These are phyloP conservation scores for Chamaea fasciata DNA, from an alignment of 2,113 vertebrate species.

Conservation along the genomic window DNA sequence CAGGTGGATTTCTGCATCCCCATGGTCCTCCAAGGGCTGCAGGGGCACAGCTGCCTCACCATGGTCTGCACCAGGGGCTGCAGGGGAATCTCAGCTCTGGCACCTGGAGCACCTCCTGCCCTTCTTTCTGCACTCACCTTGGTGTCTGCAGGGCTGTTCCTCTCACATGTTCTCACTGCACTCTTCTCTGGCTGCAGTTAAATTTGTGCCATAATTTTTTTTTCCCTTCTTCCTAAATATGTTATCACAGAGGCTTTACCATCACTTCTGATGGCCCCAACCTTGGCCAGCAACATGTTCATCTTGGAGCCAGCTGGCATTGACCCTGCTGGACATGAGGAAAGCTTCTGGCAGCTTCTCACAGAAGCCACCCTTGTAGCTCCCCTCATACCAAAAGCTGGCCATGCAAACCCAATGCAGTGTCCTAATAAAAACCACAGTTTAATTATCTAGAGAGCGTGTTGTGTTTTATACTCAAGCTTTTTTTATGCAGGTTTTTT, in stretches of 20 bases:
- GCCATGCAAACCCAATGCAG: background rate
- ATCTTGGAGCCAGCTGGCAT: background rate
- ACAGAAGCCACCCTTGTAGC: background rate
- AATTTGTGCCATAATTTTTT: background rate
- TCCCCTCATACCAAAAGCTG: background rate
- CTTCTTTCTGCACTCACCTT: background rate
- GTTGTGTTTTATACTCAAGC: background rate
- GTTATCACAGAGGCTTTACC: background rate
- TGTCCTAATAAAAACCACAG: background rate
- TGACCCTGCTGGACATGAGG: background rate
- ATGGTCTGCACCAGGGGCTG: background rate
- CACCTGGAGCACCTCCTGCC: background rate
- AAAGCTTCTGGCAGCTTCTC: background rate
- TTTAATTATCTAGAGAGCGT: background rate
- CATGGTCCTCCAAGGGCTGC: background rate
- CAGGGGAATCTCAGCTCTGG: background rate
- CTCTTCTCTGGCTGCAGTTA: background rate
- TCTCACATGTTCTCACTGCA: accelerated
- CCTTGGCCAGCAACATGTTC: background rate
- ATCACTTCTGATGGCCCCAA: background rate
- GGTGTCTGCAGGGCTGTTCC: background rate
- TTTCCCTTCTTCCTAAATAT: background rate
- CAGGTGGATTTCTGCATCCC: background rate
- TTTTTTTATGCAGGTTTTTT: background rate
- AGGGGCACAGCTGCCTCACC: background rate